phyloP scores from a whole-genome alignment of 2,797 vertebrate genomes.

The Calcarius lapponicus region DNA sequence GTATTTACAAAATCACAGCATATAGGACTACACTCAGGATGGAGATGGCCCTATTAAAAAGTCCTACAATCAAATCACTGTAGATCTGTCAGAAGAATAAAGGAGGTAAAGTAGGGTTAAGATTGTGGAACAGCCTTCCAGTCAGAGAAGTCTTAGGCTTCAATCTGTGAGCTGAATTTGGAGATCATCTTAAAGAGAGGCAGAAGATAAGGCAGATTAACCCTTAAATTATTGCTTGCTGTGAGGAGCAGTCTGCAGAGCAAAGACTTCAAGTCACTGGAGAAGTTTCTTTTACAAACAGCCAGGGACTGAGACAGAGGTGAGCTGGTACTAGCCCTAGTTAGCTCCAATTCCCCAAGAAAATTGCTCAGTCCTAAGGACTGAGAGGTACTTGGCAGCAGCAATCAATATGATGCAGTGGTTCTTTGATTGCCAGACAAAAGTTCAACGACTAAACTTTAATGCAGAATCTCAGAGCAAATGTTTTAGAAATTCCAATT shows the following conservation, averaged over 20 bases:
- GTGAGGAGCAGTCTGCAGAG: neutral
- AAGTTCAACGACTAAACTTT: constrained; percentile 1
- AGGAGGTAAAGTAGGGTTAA: neutral
- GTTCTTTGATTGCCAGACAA: constrained; percentile 33
- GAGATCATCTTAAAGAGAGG: neutral
- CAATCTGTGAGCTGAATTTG: neutral
- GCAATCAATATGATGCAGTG: constrained; percentile 16
- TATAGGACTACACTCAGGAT: neutral
- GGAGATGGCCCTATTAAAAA: neutral
- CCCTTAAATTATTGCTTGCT: neutral
- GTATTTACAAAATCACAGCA: neutral
- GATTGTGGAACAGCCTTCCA: neutral
- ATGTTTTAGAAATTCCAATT: neutral
- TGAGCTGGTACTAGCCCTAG: neutral
- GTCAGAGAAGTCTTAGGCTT: neutral
- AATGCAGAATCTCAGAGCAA: constrained; percentile 1
- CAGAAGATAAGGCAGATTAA: neutral
- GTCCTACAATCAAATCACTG: neutral
- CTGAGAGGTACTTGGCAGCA: constrained; percentile 10
- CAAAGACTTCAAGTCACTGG: neutral
- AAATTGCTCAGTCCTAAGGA: neutral
- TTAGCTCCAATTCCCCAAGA: neutral
- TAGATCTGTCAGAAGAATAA: neutral
- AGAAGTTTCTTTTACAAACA: neutral
- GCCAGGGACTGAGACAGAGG: neutral